Base-by-base conservation (phyloP, 2,888 invertebrate genomes). In the Polia nebulosa region DNA sequence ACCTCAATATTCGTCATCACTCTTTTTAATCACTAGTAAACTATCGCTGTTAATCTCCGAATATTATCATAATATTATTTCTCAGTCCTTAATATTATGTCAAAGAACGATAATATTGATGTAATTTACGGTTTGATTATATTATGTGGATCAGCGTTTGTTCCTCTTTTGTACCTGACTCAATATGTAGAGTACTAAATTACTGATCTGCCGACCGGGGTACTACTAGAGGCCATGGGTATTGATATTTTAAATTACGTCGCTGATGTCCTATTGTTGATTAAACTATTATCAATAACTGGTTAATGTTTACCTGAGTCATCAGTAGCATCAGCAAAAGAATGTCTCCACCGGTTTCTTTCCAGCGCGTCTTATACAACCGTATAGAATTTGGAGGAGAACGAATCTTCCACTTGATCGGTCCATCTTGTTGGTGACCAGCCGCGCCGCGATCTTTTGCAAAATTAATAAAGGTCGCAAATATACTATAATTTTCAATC, bases 51-150 rank as follows among this genome's bases (percentile, higher is more conserved):
- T 58, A 58, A 73, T 34, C 44, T 73, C 57, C 22, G 36, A 64
- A 73, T 47, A 25, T 2, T 13, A 7, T 61, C 41, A 76, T 73
- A 77, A 77, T 63, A 72, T 76, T 73, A 59, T n/a, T n/a, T n/a
- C 41, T 15, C 9, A 51, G 29, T 34, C n/a, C 25, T 55, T 62
- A 55, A 68, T 63, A 65, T 71, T 80, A 59, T 69, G 63, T 59
- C 44, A 44, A 44, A 55, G 56, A 74, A 59, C 49, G 34, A 68
- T 72, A 70, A 79, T 75, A 76, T 78, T 79, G 56, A 78, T 75
- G 51, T 66, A 62, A 53, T 66, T 49, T 15, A 32, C 53, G 57
- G 49, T 49, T 53, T 58, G 45, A 49, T 52, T 25, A 22, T 45
- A 29, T 41, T 45, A 29, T 41, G 62, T 73, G 63, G 63, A 51